A percentile compares a stretch with the other conserved stretches of the same genome.
Evolutionary conservation across 2,888 invertebrate species (phyloP).

Genomic region (Taphrorychus bicolor): DNA sequence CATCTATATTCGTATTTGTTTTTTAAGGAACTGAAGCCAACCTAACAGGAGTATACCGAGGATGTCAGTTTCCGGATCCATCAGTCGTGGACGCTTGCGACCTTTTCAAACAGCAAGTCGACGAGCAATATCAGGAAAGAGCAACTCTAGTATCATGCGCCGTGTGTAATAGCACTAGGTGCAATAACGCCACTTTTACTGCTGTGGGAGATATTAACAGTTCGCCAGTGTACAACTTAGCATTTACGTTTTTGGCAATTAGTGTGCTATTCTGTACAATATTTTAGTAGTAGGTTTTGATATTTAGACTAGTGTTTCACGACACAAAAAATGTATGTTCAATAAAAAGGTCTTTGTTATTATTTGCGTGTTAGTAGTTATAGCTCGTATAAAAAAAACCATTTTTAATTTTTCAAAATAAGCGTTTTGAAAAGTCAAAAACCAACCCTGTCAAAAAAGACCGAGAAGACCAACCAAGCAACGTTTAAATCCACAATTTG

Average conservation of each 20-base stretch:
- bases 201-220: not conserved
- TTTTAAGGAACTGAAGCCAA: slow-evolving; percentile 9
- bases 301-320: too few relatives aligned
- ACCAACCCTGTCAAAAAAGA: too few relatives aligned
- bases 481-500: too few relatives aligned
- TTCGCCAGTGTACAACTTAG: not conserved
- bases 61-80: slow-evolving; percentile 3
- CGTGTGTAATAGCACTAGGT: slow-evolving; percentile 14
- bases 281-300: too few relatives aligned
- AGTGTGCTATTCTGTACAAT: not conserved
- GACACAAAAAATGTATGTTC: too few relatives aligned
- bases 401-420: too few relatives aligned
- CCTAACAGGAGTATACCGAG: slow-evolving; percentile 16
- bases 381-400: too few relatives aligned
- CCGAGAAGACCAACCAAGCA: too few relatives aligned
- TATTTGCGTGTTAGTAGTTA: too few relatives aligned
- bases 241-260: not conserved
- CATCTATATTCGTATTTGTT: not conserved
- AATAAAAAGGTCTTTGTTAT: too few relatives aligned
- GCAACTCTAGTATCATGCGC: slow-evolving; percentile 6
- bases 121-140: slow-evolving; percentile 4
- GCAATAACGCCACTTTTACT: slow-evolving; percentile 7
- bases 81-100: slow-evolving; percentile 15
- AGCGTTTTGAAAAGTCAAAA: too few relatives aligned
- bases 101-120: slow-evolving; percentile 16